These are phyloP conservation scores for Drosophila pseudotakahashii DNA, from an alignment of 2,888 invertebrate genomes.

Conservation along the genomic window DNA sequence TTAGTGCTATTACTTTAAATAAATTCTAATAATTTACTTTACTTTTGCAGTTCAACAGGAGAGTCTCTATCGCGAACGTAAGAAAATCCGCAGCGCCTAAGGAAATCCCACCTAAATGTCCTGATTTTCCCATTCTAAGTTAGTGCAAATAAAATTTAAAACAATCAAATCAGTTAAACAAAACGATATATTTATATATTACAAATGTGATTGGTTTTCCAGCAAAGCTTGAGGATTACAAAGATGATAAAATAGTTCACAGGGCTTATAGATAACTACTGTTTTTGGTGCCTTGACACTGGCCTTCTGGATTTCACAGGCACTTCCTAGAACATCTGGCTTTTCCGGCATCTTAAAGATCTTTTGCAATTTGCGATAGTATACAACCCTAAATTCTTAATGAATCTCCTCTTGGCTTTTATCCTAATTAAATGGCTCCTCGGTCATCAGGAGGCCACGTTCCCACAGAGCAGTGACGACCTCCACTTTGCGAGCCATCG, in stretches of 20 bases:
- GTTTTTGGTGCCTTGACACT: background rate
- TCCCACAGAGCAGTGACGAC: slow-evolving; percentile 92
- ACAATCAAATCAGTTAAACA: background rate
- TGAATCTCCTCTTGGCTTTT: background rate
- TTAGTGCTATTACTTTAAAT: no score
- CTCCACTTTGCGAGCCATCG: slow-evolving; percentile 88
- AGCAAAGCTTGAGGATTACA: background rate
- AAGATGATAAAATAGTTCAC: background rate
- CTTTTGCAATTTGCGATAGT: background rate
- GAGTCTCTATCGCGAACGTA: slow-evolving; percentile 89
- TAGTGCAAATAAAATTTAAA: slow-evolving; percentile 11
- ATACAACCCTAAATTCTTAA: background rate
- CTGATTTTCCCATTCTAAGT: background rate
- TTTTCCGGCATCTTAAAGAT: no score
- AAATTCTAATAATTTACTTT: no score
- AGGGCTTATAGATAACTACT: background rate
- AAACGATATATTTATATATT: background rate
- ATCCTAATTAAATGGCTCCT: slow-evolving; percentile 70
- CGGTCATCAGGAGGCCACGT: slow-evolving; percentile 90
- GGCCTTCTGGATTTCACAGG: background rate
- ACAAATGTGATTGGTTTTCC: background rate
- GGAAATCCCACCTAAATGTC: background rate
- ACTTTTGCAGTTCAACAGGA: slow-evolving; percentile 87
- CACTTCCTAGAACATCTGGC: background rate
- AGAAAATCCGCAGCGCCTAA: slow-evolving; percentile 89